Base-by-base conservation (phyloP, 2,888 invertebrate genomes). In the Ochropleura plecta region DNA sequence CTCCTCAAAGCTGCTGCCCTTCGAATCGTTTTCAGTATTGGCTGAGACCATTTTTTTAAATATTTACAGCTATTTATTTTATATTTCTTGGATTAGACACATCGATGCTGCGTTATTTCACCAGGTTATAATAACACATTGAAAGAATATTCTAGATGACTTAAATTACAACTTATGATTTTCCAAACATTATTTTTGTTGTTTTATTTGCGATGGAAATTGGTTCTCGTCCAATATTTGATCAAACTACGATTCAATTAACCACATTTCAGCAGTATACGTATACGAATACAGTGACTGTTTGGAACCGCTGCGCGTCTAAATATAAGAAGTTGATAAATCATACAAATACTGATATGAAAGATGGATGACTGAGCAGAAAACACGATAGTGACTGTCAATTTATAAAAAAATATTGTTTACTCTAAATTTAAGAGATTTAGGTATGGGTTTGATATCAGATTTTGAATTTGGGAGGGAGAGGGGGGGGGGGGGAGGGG, bases 1-100 rank as follows among this genome's bases (percentile, higher is more conserved):
- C n/a, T 81, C 76, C 67, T 85, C 85, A 60, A 73, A 85, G 18
- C 60, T 71, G 12, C 40, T 63, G 46, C 69, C 76, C 53, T 81
- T 81, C 5, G 64, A 46, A 6, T 40, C 51, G 10, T 30, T 18
- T 10, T 73, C 81, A 57, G 55, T 14, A 42, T 67, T 55, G 1
- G 46, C 40, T 8, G 57, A 62, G 14, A 49, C 48, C 85, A 85
- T 85, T 78, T 79, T 74, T 16, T 8, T 5, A 14, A 30, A 16
- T n/a, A 57, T 51, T 49, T n/a, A 66, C 44, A 18, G 14, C 9
- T 20, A 14, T 20, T 68, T 5, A n/a, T n/a, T 16, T 20, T 46
- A 7, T 14, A 40, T 10, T 48, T n/a, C 0, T 18, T 20, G 5
- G 40, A 40, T 49, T 18, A 8, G 6, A 55, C 53, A 46, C 30